Evolutionary conservation across 2,797 vertebrate genomes (phyloP).

Genomic region (Otolemur crassicaudatus): DNA sequence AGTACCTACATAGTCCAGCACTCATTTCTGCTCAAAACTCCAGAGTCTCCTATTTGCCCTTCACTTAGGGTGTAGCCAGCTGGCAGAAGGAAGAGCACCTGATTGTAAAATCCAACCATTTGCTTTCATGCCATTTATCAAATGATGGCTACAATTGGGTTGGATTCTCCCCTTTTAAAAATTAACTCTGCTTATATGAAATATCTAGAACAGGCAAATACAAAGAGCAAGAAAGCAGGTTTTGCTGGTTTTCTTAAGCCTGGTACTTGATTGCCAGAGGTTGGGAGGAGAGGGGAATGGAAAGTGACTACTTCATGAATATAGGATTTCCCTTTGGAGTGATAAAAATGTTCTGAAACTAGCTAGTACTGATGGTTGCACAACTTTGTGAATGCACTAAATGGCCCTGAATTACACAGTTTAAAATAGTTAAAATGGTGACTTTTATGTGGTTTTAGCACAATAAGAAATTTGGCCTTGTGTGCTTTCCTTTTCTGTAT

Average conservation of each 20-base stretch:
- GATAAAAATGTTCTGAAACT: not conserved
- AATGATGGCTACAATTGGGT: not conserved
- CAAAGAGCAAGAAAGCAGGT: not conserved
- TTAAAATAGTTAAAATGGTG: not conserved
- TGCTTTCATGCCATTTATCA: not conserved
- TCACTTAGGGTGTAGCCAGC: not conserved
- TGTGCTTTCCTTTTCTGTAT: slow-evolving; percentile 21
- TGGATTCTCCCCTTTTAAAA: not conserved
- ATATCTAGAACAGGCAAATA: slow-evolving; percentile 16
- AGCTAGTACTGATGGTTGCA: not conserved
- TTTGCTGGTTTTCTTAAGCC: not conserved
- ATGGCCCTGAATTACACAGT: not conserved
- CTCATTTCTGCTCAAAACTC: slow-evolving; percentile 15
- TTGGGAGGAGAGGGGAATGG: not conserved
- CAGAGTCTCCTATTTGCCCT: not conserved
- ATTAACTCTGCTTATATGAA: not conserved
- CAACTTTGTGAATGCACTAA: not conserved
- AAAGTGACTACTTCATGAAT: not conserved
- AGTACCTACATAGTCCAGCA: not conserved
- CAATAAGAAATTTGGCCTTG: not conserved
- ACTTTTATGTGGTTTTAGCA: slow-evolving; percentile 7
- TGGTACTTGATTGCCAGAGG: not conserved
- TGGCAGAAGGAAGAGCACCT: not conserved
- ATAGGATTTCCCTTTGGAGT: not conserved
- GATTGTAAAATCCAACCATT: not conserved